Percentiles rank a stretch among this genome's conserved stretches.
Conservation (phyloP, 2,797 vertebrate species). For the Allobates femoralis region DNA sequence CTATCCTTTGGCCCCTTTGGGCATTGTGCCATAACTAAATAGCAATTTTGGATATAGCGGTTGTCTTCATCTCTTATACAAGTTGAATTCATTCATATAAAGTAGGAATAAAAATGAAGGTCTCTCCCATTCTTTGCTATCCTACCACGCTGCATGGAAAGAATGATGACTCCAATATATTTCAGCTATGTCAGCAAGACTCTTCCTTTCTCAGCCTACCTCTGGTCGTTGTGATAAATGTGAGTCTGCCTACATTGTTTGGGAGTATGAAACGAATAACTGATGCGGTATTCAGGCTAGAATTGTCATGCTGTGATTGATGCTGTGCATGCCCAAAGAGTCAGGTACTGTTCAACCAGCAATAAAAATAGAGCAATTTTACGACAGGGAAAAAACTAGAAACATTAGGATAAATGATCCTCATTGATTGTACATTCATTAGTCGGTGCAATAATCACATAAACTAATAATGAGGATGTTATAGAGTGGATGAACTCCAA, state of each 20-base stretch:
- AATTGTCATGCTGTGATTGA: constrained; percentile 58
- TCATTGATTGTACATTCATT: constrained; percentile 18
- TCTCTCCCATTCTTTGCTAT: constrained; percentile 33
- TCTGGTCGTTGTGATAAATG: constrained; percentile 53
- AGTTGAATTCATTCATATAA: constrained; percentile 3
- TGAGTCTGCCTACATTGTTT: constrained; percentile 26
- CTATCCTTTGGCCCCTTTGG: not conserved
- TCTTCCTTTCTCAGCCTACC: constrained; percentile 39
- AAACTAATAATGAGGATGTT: not conserved
- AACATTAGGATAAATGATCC: constrained; percentile 31
- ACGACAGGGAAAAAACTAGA: constrained; percentile 13
- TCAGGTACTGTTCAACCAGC: constrained; percentile 42
- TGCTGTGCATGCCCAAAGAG: constrained; percentile 41
- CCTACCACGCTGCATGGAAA: constrained; percentile 35
- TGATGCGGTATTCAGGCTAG: constrained; percentile 48
- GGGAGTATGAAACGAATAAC: constrained; percentile 57
- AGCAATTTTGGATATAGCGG: not conserved
- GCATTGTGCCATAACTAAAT: not conserved
- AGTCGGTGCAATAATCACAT: not conserved
- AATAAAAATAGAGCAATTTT: constrained; percentile 52
- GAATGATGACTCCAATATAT: constrained; percentile 55
- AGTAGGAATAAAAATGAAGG: constrained; percentile 50
- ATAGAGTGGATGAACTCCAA: not conserved
- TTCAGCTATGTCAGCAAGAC: constrained; percentile 60
- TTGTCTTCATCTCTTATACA: constrained; percentile 19